Base-by-base conservation (phyloP, 2,797 vertebrate species). In the Remorina albescens region DNA sequence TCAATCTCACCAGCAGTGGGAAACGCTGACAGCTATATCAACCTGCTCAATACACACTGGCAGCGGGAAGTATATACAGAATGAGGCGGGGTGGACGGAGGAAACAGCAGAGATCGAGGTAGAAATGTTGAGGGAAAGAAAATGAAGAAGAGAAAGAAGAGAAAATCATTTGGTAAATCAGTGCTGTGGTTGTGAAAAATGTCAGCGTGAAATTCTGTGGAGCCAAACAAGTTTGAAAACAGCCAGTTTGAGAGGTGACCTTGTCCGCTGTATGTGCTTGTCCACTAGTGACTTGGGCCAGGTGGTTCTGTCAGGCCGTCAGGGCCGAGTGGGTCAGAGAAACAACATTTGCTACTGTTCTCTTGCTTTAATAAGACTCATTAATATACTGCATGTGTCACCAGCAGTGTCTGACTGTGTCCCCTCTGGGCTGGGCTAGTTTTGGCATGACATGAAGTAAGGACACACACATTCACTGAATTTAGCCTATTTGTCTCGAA, bases 301-400 rank as follows among this genome's bases (percentile, higher is more conserved):
- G 88, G 78, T 89, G 86, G 86, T 80, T 89, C 80, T 86, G 86
- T 90, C 89, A 84, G 79, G 67, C 73, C 42, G 78, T 89, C 85
- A 81, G 81, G 74, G 71, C 78, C 68, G 79, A 82, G 50, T 36
- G 61, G 86, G 83, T 86, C 80, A 81, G 74, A 80, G 67, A 83
- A 84, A 82, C 80, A 84, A 70, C 73, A 81, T 89, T 86, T 81
- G 76, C 75, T 78, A n/a, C 75, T 83, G 71, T 76, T 84, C 65
- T 88, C 78, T 76, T 84, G 87, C 86, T 89, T 89, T 85, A 90
- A 88, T 86, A 85, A 85, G 86, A 86, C 82, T 90, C 88, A 88
- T 90, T 89, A 87, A 91, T 88, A 89, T 85, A 88, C 85, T 61
- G 78, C 80, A 86, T 86, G 79, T 91, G 90, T 87, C 88, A 90